A percentile compares a stretch with the other conserved stretches of the same genome.
Evolutionary conservation across 2,888 invertebrate genomes (phyloP).

Genomic region (Calameuta pallipes): DNA sequence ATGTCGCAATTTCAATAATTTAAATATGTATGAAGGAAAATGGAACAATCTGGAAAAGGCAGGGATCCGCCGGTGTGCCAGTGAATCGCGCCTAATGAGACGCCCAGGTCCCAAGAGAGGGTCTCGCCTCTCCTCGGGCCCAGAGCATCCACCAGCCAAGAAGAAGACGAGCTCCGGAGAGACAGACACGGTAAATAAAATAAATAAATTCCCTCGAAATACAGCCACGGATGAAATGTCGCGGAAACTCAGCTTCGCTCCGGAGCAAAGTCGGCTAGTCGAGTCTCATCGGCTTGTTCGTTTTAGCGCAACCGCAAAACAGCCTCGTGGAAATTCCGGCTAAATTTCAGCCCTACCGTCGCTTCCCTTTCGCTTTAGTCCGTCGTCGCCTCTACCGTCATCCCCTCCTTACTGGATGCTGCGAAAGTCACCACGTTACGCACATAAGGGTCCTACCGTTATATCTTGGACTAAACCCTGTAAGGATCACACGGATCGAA

Average conservation of each 20-base stretch:
- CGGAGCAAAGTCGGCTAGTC: not conserved
- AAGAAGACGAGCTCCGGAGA: slow-evolving; percentile 18
- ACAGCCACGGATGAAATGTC: slow-evolving; percentile 40
- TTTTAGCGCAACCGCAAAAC: not conserved
- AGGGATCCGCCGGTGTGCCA: slow-evolving; percentile 56
- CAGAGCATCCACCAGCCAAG: slow-evolving; percentile 11
- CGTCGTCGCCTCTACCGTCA: not conserved
- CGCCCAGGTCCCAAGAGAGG: slow-evolving; percentile 52
- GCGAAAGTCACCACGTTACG: not conserved
- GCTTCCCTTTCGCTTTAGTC: not conserved
- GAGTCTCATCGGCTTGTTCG: not conserved
- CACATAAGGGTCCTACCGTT: not conserved
- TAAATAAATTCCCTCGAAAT: slow-evolving; percentile 49
- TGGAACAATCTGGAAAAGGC: slow-evolving; percentile 59
- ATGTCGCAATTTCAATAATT: slow-evolving; percentile 63
- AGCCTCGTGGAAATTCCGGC: not conserved
- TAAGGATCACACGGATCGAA: not conserved
- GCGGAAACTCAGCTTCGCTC: slow-evolving; percentile 31
- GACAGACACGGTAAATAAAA: slow-evolving; percentile 43
- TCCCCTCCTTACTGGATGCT: not conserved
- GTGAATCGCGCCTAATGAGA: slow-evolving; percentile 64
- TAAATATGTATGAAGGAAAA: slow-evolving; percentile 65
- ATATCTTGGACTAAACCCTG: not conserved
- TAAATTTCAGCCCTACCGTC: too few relatives aligned
- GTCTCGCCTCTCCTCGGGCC: slow-evolving; percentile 18